Evolutionary conservation across 2,113 vertebrate species (phyloP).

Genomic region (Rhinopomastus cyanomelas): DNA sequence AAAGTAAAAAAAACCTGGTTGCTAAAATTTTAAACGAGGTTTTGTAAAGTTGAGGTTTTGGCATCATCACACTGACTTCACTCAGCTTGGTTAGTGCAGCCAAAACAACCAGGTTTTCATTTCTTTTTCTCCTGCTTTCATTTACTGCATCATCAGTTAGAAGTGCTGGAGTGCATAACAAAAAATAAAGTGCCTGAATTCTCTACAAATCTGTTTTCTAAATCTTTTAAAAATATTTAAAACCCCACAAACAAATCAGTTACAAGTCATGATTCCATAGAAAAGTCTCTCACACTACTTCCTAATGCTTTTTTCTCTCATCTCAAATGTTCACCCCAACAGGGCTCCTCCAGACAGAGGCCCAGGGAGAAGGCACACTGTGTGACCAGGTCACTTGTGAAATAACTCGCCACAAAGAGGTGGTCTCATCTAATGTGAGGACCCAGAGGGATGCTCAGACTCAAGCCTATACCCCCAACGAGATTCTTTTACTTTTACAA

Average conservation of each 20-base stretch:
- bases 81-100: not conserved
- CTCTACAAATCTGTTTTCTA: not conserved
- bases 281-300: slow-evolving; percentile 23
- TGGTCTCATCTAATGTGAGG: not conserved
- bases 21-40: not conserved
- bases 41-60: not conserved
- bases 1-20: not conserved
- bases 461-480: not conserved
- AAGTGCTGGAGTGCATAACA: slow-evolving; percentile 45
- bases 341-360: not conserved
- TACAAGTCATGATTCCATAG: not conserved
- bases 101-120: not conserved
- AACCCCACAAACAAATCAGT: not conserved
- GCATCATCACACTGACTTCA: slow-evolving; percentile 13
- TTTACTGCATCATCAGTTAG: slow-evolving; percentile 10
- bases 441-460: not conserved
- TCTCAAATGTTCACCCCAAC: not conserved
- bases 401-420: not conserved
- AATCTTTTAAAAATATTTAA: not conserved
- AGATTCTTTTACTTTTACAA: not conserved
- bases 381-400: slow-evolving; percentile 48
- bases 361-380: slow-evolving; percentile 39
- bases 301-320: not conserved
- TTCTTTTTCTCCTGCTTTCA: not conserved
- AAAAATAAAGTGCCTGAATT: slow-evolving; percentile 38